These are phyloP conservation scores for Dasyprocta punctata DNA, from an alignment of 2,113 vertebrate species.

Conservation along the genomic window DNA sequence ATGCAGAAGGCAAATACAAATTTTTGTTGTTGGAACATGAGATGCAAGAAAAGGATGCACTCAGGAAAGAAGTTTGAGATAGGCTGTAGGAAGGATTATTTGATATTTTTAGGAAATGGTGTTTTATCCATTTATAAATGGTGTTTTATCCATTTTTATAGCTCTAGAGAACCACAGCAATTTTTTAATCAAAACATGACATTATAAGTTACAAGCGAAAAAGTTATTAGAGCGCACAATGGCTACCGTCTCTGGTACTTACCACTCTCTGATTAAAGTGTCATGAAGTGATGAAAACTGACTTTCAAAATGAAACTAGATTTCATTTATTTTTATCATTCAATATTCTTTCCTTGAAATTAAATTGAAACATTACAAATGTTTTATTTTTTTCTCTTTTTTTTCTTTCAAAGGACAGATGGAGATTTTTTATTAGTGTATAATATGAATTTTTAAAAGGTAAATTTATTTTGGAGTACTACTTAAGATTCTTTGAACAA, in stretches of 20 bases:
- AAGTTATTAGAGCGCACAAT: not conserved
- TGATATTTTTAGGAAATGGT: not conserved
- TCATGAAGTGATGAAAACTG: not conserved
- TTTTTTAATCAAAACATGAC: not conserved
- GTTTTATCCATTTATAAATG: not conserved
- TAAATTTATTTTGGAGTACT: not conserved
- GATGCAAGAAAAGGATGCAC: not conserved
- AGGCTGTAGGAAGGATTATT: not conserved
- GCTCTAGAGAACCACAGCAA: not conserved
- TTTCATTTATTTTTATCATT: not conserved
- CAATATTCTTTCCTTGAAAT: not conserved
- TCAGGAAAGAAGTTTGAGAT: not conserved
- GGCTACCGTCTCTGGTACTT: not conserved
- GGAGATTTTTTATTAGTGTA: not conserved
- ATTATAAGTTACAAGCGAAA: not conserved
- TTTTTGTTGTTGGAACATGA: not conserved
- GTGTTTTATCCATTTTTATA: not conserved
- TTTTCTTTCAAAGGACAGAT: not conserved
- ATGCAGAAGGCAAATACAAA: not conserved
- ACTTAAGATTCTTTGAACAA: not conserved
- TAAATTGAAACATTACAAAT: not conserved
- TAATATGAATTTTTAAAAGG: not conserved
- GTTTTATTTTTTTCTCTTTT: not conserved
- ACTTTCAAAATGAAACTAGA: slow-evolving; percentile 1
- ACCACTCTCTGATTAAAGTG: not conserved